These are phyloP conservation scores for Cataglyphis altisquamis DNA, from an alignment of 2,888 invertebrate species.

Conservation along the genomic window DNA sequence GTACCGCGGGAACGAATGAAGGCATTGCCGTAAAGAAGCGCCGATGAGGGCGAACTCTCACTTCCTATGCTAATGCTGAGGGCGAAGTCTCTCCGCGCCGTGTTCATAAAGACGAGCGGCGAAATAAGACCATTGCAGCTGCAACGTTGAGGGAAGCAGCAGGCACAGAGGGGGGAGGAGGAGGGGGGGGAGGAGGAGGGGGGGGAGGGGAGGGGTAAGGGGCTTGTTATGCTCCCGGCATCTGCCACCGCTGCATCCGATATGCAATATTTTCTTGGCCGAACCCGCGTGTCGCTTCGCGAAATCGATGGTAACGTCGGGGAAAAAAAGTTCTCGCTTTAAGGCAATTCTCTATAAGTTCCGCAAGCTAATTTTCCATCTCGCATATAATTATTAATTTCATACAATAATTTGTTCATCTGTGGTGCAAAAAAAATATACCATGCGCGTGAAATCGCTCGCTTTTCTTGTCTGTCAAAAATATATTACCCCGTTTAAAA, in stretches of 20 bases:
- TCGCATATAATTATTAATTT: neutral
- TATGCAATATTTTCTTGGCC: conserved; percentile 78
- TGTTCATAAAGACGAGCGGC: conserved; percentile 76
- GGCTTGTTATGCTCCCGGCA: conserved; percentile 79
- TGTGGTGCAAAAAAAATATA: neutral
- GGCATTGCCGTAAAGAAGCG: conserved; percentile 33
- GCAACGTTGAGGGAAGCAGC: conserved; percentile 46
- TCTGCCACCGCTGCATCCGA: conserved; percentile 78
- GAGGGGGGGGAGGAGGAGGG: neutral
- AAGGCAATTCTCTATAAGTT: neutral
- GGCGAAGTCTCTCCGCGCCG: conserved; percentile 62
- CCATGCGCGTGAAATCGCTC: neutral
- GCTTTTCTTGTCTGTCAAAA: neutral
- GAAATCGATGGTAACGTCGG: conserved; percentile 18
- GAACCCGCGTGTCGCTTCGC: conserved; percentile 41
- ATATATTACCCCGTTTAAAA: neutral
- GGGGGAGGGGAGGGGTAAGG: conserved; percentile 13
- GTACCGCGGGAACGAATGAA: neutral
- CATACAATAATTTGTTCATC: no score
- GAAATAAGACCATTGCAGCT: conserved; percentile 75
- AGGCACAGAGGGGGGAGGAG: neutral
- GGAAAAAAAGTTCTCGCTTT: neutral
- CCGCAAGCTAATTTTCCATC: neutral
- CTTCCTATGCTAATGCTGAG: conserved; percentile 74
- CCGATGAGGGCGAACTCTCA: conserved; percentile 60